Conservation (phyloP, 2,113 vertebrate species). For the Ciconia maguari region DNA sequence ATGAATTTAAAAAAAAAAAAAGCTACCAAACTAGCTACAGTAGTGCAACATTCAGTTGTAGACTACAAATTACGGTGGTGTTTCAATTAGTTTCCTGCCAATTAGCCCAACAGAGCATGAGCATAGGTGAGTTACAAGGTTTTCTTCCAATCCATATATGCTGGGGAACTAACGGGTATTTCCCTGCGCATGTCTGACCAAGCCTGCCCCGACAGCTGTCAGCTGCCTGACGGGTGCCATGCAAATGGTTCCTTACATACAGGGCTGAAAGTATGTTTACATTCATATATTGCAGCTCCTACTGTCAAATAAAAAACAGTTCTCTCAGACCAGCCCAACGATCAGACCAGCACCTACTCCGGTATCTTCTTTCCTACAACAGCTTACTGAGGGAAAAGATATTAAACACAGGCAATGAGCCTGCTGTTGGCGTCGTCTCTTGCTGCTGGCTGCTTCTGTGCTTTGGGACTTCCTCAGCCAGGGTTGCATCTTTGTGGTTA, state of each 20-base stretch:
- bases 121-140: not conserved
- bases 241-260: fast-evolving
- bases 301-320: not conserved
- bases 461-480: slow-evolving; percentile 8
- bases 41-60: not conserved
- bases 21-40: not conserved
- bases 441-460: not conserved
- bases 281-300: not conserved
- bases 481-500: not conserved
- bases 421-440: not conserved
- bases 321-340: not conserved
- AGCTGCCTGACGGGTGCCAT: not conserved
- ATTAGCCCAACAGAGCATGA: fast-evolving
- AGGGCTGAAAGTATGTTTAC: not conserved
- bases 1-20: not conserved
- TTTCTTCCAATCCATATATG: not conserved
- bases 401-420: not conserved
- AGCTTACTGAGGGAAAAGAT: not conserved
- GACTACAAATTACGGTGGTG: not conserved
- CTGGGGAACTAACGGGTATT: not conserved
- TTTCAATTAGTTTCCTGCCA: not conserved
- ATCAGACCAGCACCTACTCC: not conserved
- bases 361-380: not conserved
- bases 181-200: not conserved
- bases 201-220: not conserved